Percentiles rank a stretch among this genome's conserved stretches.
Evolutionary conservation across 2,113 vertebrate species (phyloP).

Genomic region (Eublepharis macularius): DNA sequence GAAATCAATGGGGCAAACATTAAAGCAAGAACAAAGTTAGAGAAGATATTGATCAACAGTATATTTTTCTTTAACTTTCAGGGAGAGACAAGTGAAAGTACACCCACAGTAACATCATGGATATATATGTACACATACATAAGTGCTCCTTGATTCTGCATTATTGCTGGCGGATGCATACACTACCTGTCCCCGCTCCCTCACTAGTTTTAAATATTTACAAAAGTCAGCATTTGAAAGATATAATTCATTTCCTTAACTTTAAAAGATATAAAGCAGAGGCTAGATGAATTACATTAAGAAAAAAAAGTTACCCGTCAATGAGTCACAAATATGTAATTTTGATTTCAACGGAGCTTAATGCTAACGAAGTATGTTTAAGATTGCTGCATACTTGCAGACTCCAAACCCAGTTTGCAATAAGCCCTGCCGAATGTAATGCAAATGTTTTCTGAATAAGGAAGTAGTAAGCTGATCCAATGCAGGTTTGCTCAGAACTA

Average conservation of each 20-base stretch:
- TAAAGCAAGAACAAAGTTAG: constrained; percentile 4
- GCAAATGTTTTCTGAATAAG: background rate
- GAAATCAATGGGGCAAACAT: background rate
- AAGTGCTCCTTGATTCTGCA: background rate
- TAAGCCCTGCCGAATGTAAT: background rate
- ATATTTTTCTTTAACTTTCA: constrained; percentile 35
- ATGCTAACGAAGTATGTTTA: background rate
- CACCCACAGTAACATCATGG: accelerated
- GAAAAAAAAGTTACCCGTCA: background rate
- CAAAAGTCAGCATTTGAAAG: background rate
- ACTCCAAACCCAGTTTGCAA: background rate
- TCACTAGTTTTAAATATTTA: background rate
- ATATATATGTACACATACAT: background rate
- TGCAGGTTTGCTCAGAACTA: background rate
- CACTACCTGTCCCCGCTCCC: background rate
- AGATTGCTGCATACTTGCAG: background rate
- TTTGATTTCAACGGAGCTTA: background rate
- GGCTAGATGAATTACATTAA: constrained; percentile 9
- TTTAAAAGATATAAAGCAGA: constrained; percentile 28
- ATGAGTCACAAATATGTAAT: background rate
- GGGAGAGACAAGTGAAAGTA: background rate
- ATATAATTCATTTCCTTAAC: too few species aligned
- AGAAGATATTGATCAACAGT: constrained; percentile 27
- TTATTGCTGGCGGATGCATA: background rate
- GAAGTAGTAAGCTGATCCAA: background rate